These are phyloP conservation scores for Ursus arctos DNA, from an alignment of 2,113 vertebrate species.

Conservation along the genomic window DNA sequence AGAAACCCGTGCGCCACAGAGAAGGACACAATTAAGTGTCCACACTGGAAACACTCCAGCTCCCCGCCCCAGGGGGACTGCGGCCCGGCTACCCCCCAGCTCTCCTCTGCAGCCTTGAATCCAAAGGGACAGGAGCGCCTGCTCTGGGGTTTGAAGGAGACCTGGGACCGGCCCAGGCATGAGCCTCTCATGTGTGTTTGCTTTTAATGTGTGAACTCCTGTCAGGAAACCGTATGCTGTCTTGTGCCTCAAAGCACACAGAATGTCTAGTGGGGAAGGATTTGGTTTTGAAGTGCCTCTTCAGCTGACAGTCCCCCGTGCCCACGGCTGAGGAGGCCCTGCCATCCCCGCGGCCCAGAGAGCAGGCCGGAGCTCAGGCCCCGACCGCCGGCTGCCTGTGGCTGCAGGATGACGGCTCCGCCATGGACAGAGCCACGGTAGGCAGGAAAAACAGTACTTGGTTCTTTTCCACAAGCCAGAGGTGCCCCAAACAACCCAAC, in stretches of 20 bases:
- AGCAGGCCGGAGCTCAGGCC: not conserved
- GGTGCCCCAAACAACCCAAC: not conserved
- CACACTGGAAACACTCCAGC: rapidly evolving
- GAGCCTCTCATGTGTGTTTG: not conserved
- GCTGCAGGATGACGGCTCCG: not conserved
- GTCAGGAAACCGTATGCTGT: not conserved
- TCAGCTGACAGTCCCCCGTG: rapidly evolving
- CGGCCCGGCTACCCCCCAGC: rapidly evolving
- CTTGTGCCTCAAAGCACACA: not conserved
- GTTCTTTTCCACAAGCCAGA: not conserved
- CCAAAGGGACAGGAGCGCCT: rapidly evolving
- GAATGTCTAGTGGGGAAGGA: not conserved
- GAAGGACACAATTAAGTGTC: rapidly evolving
- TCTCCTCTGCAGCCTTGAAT: not conserved
- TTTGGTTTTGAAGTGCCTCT: not conserved
- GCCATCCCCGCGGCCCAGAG: not conserved
- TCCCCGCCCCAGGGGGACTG: rapidly evolving
- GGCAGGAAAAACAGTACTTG: not conserved
- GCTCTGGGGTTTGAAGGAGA: rapidly evolving
- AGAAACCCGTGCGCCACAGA: rapidly evolving
- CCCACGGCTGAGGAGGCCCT: not conserved
- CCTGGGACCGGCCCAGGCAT: rapidly evolving
- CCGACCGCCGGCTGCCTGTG: rapidly evolving
- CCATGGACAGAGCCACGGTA: rapidly evolving
- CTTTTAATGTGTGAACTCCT: not conserved